phyloP scores from a whole-genome alignment of 2,888 invertebrate genomes.

The Leistus spinibarbis region DNA sequence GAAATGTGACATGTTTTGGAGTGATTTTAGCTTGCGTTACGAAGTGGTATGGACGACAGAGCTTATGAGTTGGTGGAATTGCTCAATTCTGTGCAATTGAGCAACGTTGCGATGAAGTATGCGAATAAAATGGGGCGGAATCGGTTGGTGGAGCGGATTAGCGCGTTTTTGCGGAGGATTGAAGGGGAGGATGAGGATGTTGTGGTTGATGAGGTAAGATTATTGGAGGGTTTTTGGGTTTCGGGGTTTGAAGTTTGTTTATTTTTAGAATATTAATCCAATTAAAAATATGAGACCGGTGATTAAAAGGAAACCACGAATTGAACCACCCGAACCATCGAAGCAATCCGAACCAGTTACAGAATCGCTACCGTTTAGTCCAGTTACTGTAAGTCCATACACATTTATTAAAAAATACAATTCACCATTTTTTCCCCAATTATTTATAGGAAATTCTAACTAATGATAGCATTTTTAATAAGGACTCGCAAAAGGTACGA shows the following conservation, averaged over 20 bases:
- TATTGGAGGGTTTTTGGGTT: neutral
- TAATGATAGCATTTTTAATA: neutral
- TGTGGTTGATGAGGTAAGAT: constrained; percentile 23
- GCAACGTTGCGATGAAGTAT: constrained; percentile 88
- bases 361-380: constrained; percentile 11
- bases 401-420: neutral
- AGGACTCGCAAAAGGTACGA: neutral
- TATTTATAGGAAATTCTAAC: constrained; percentile 17
- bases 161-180: constrained; percentile 61
- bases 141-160: constrained; percentile 79
- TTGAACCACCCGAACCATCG: neutral
- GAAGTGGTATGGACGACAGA: constrained; percentile 81
- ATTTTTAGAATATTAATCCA: constrained; percentile 16
- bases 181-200: constrained; percentile 47
- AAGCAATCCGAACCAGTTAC: neutral
- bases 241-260: too few species aligned
- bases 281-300: constrained; percentile 12
- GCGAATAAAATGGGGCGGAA: constrained; percentile 78
- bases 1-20: constrained; percentile 16
- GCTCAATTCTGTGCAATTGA: constrained; percentile 75
- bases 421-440: neutral
- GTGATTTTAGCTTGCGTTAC: constrained; percentile 74
- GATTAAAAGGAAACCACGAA: constrained; percentile 11
- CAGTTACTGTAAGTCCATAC: neutral
- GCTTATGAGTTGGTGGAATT: constrained; percentile 87